A percentile compares a stretch with the other conserved stretches of the same genome.
These are phyloP conservation scores for Zaprionus gabonicus DNA, from an alignment of 1,140 invertebrate genomes.

Conservation along the genomic window DNA sequence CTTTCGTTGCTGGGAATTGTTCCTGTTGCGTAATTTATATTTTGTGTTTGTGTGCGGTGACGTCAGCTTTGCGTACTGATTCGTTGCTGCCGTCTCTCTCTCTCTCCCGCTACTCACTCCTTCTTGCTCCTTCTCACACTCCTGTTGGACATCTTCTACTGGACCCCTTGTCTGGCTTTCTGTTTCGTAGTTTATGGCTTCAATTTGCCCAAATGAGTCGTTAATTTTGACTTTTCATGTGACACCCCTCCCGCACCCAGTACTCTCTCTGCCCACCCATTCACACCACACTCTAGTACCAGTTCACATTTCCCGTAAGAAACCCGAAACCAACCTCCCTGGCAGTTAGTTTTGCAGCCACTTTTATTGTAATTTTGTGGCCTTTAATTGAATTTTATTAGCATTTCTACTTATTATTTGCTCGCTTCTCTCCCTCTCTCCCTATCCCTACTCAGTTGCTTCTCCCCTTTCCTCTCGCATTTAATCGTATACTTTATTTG, in stretches of 20 bases:
- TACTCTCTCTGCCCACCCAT: neutral
- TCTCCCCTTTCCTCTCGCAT: slow-evolving; percentile 46
- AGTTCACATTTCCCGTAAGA: neutral
- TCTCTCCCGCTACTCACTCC: neutral
- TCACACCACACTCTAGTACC: neutral
- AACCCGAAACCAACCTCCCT: slow-evolving; percentile 4
- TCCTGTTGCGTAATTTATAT: slow-evolving; percentile 60
- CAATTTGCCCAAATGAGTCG: slow-evolving; percentile 83
- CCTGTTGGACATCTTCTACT: slow-evolving; percentile 3
- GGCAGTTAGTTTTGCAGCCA: slow-evolving; percentile 64
- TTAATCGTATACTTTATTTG: slow-evolving; percentile 76
- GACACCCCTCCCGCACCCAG: slow-evolving; percentile 13
- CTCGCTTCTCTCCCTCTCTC: slow-evolving; percentile 8
- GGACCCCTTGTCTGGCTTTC: slow-evolving; percentile 18
- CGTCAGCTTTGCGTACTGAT: slow-evolving; percentile 27
- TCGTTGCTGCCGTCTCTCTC: neutral
- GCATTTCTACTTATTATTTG: slow-evolving; percentile 82
- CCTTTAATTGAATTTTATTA: slow-evolving; percentile 84
- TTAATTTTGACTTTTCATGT: slow-evolving; percentile 83
- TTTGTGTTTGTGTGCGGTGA: slow-evolving; percentile 36
- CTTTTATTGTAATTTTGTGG: slow-evolving; percentile 82
- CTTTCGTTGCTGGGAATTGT: slow-evolving; percentile 49
- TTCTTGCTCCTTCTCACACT: neutral
- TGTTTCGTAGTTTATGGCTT: slow-evolving; percentile 75
- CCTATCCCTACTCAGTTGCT: neutral